These are phyloP conservation scores for Aleiodes leptofemur DNA, from an alignment of 2,888 invertebrate species.

Conservation along the genomic window DNA sequence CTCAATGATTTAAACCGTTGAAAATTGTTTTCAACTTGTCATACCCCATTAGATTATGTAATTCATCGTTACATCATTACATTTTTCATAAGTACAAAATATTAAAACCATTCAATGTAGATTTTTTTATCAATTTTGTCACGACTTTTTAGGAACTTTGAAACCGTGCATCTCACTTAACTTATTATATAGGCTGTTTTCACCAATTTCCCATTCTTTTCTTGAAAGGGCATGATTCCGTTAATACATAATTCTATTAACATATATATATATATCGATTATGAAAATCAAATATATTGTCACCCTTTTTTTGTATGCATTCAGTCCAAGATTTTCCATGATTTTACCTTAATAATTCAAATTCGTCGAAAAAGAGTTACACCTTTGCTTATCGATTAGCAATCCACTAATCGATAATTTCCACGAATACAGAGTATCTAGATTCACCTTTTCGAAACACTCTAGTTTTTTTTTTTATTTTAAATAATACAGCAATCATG, in stretches of 20 bases:
- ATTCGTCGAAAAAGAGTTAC: slow-evolving; percentile 27
- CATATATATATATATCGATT: slow-evolving; percentile 50
- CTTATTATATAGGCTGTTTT: slow-evolving; percentile 3
- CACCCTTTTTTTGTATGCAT: slow-evolving; percentile 46
- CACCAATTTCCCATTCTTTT: slow-evolving; percentile 42
- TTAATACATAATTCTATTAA: slow-evolving; percentile 32
- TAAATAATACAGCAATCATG: slow-evolving; percentile 33
- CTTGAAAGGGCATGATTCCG: neutral
- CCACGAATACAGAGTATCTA: slow-evolving; percentile 22
- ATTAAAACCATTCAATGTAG: slow-evolving; percentile 59
- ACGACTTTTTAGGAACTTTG: slow-evolving; percentile 44
- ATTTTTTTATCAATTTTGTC: slow-evolving; percentile 35
- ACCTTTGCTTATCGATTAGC: slow-evolving; percentile 31
- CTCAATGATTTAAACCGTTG: slow-evolving; percentile 6
- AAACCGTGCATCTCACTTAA: slow-evolving; percentile 45
- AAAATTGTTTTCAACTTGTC: slow-evolving; percentile 26
- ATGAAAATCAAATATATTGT: slow-evolving; percentile 59
- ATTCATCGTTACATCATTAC: slow-evolving; percentile 38
- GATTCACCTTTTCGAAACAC: slow-evolving; percentile 38
- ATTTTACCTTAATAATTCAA: slow-evolving; percentile 39
- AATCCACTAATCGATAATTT: slow-evolving; percentile 41
- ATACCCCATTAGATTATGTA: slow-evolving; percentile 31
- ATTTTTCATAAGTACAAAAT: slow-evolving; percentile 65
- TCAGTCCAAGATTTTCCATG: slow-evolving; percentile 45
- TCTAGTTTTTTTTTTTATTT: slow-evolving; percentile 3